Evolutionary conservation across 2,797 vertebrate species (phyloP), one percentile per base, ranked within the genome.

Genomic region (Netta rufina): DNA sequence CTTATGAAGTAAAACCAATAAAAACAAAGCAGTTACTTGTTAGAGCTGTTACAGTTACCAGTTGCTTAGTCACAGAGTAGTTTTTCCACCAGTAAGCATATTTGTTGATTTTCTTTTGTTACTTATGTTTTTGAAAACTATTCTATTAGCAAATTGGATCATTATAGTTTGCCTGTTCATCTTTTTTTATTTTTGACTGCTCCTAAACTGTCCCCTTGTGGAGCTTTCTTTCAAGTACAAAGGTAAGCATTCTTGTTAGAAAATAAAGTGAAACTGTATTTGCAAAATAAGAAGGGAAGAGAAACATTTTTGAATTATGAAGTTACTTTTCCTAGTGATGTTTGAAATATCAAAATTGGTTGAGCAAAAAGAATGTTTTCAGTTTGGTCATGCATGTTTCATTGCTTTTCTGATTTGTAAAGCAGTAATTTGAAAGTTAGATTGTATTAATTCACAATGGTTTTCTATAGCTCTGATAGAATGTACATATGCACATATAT

Each of bases 181-280:
- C 57, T 77, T 89, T 30, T 95, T 84, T 58, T 56, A n/a, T 67
- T 84, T 94, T 77, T 91, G 53, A 88, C 20, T 90, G 56, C 32
- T 84, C 45, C 64, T 92, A 67, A 94, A 71, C 67, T 89, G 32
- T 72, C 33, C 13, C 86, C 18, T 82, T 86, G 6, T 49, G 60
- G 43, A 71, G 7, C 56, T 88, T 96, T 66, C 30, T 80, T 93
- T 88, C 57, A 70, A 91, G n/a, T 66, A 18, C 14, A 57, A 66
- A 88, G 43, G 67, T 84, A 87, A 93, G 73, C 22, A 14, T 84
- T 88, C 43, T 67, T 82, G 24, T 45, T n/a, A 79, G 87, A 88
- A 91, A 70, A 75, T 20, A 28, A 64, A 80, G 36, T 61, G 39
- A 51, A 87, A 57, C 15, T 87, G 57, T 38, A 65, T 71, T 69